A percentile compares a stretch with the other conserved stretches of the same genome.
Evolutionary conservation across 1,140 invertebrate species (phyloP).

Genomic region (Bombus confusus): DNA sequence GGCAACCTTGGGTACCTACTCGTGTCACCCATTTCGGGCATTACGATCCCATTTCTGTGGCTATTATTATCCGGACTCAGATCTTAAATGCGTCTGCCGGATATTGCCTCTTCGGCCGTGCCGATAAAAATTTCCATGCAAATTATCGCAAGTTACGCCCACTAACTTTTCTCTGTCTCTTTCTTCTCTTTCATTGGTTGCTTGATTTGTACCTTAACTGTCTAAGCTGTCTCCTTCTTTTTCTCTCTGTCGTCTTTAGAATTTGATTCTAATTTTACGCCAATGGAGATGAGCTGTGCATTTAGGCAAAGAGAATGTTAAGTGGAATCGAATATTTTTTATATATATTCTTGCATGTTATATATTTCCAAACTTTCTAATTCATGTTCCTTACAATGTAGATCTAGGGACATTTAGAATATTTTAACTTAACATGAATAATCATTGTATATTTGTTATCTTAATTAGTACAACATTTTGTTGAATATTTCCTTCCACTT

Average conservation of each 20-base stretch:
- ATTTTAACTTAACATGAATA: neutral
- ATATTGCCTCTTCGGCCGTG: conserved; percentile 69
- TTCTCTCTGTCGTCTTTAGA: neutral
- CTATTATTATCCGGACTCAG: conserved; percentile 68
- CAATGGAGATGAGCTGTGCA: neutral
- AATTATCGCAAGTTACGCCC: conserved; percentile 73
- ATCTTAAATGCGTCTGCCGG: conserved; percentile 73
- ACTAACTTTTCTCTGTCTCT: conserved; percentile 43
- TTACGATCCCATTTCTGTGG: conserved; percentile 63
- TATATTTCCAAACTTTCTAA: neutral
- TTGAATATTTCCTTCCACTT: neutral
- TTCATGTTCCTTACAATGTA: neutral
- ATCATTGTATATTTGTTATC: neutral
- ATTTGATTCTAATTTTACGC: conserved; percentile 20
- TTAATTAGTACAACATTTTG: neutral
- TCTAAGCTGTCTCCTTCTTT: conserved; percentile 12
- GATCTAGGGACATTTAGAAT: neutral
- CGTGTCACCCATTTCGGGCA: conserved; percentile 55
- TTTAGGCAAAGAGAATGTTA: neutral
- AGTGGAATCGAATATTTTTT: neutral
- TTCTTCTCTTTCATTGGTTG: neutral
- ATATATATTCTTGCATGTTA: neutral
- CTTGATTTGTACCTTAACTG: neutral
- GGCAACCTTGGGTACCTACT: conserved; percentile 44
- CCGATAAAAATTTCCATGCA: conserved; percentile 76